A percentile compares a stretch with the other conserved stretches of the same genome.
These are phyloP conservation scores for Mylabris sibirica DNA, from an alignment of 2,888 invertebrate genomes.

Conservation along the genomic window DNA sequence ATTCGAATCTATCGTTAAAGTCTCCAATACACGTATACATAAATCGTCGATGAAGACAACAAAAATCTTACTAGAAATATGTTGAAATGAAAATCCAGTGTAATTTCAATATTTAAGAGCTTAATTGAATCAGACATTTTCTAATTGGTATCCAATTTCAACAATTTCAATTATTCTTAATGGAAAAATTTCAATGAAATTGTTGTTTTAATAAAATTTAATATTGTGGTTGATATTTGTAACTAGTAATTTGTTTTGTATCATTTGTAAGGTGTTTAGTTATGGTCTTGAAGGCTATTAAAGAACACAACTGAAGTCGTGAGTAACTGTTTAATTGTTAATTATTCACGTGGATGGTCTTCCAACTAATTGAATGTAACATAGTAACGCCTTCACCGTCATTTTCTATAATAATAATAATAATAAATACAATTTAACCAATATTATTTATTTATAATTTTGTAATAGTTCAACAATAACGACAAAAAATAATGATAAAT, in stretches of 20 bases:
- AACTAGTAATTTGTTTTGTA: slow-evolving; percentile 15
- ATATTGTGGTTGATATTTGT: slow-evolving; percentile 3
- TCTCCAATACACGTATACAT: neutral
- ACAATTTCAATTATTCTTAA: neutral
- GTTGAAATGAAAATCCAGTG: neutral
- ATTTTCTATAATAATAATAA: neutral
- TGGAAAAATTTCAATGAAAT: neutral
- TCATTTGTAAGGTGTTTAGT: slow-evolving; percentile 14
- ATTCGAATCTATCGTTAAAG: neutral
- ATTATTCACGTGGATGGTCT: slow-evolving; percentile 15
- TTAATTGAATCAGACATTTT: slow-evolving; percentile 21
- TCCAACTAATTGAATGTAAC: slow-evolving; percentile 7
- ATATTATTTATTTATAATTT: neutral
- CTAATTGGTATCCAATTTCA: slow-evolving; percentile 16
- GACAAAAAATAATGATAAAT: slow-evolving; percentile 1
- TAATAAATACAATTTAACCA: neutral
- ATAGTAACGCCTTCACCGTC: neutral
- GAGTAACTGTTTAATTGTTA: slow-evolving; percentile 15
- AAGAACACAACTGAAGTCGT: slow-evolving; percentile 8
- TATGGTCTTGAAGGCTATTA: slow-evolving; percentile 12
- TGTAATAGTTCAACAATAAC: neutral
- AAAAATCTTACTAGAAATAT: neutral
- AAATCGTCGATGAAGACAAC: neutral
- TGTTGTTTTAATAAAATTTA: neutral
- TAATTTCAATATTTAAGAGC: neutral